Evolutionary conservation across 2,113 vertebrate species (phyloP).

Genomic region (Embiotoca jacksoni): DNA sequence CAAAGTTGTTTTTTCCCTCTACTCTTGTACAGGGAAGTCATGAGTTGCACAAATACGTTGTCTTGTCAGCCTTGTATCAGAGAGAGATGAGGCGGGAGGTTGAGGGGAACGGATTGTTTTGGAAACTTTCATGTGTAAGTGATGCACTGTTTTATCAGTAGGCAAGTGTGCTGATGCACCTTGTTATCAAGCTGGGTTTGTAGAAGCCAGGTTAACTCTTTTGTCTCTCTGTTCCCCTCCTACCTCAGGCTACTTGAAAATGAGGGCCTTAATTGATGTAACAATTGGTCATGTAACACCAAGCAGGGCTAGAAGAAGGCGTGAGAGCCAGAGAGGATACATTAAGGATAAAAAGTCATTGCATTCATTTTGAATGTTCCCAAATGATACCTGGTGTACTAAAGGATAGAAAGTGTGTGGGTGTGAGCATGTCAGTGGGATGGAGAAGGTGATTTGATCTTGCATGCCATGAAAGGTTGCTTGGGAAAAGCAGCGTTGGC

Average conservation of each 20-base stretch:
- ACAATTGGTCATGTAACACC: constrained; percentile 57
- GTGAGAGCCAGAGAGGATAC: constrained; percentile 12
- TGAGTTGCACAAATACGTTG: constrained; percentile 48
- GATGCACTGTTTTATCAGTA: constrained; percentile 56
- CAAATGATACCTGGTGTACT: constrained; percentile 53
- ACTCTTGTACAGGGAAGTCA: constrained; percentile 38
- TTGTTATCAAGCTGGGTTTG: constrained; percentile 56
- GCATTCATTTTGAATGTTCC: constrained; percentile 65
- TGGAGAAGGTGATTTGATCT: constrained; percentile 55
- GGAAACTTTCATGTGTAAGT: constrained; percentile 46
- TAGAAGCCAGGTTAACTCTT: constrained; percentile 43
- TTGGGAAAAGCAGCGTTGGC: constrained; percentile 52
- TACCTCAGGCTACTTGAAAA: constrained; percentile 54
- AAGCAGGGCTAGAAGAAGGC: constrained; percentile 12
- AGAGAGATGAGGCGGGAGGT: background rate
- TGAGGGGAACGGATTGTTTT: constrained; percentile 1
- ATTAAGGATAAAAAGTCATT: constrained; percentile 38
- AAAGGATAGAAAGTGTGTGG: constrained; percentile 50
- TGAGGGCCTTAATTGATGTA: constrained; percentile 70
- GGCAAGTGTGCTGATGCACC: constrained; percentile 32
- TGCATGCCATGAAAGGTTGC: constrained; percentile 61
- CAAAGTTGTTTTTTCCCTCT: constrained; percentile 61
- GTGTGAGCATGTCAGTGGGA: constrained; percentile 36
- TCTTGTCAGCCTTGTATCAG: constrained; percentile 48
- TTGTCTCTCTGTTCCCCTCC: constrained; percentile 36